Base-by-base conservation (phyloP, 2,888 invertebrate genomes). In the Lymantria monacha region DNA sequence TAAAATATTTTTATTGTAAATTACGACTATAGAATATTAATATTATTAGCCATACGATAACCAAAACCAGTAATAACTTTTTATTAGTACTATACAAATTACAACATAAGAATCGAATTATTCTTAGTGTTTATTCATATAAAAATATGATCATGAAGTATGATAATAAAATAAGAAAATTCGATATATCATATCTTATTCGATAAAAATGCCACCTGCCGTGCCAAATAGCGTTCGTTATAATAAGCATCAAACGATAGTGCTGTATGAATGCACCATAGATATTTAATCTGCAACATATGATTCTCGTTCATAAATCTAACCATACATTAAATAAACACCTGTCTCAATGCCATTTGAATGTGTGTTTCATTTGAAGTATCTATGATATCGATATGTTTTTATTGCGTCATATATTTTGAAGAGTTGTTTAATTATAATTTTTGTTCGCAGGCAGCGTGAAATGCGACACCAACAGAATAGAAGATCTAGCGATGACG, bases 381-480 rank as follows among this genome's bases (percentile, higher is more conserved):
- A 14, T 9, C 41, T 46, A 41, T 41, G 41, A 15, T 40, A 46
- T 40, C 15, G 10, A 46, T 47, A 13, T 42, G 33, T 31, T 42
- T 48, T 48, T 49, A 48, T 48, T 12, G 13, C 22, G 1, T 33
- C 12, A n/a, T 30, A 33, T 46, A 48, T 38, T 43, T 33, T 40
- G 33, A 22, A 31, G 15, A n/a, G n/a, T n/a, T n/a, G 38, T 0
- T 55, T 45, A 44, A 53, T 14, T 51, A 14, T 41, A 33, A 43
- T 55, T 38, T 38, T 59, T 48, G 57, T 83, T 86, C n/a, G 47
- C 77, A 96, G 96, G 71, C 97, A 97, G 87, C 93, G 97, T 59
- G 97, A 97, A 82, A 93, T 96, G 81, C 93, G 97, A 38, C 97
- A 97, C 62, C 92, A 92, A 53, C 92, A 92, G 60, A 91, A 91